Evolutionary conservation across 2,113 vertebrate species (phyloP).

Genomic region (Sinocyclocheilus maitianheensis): DNA sequence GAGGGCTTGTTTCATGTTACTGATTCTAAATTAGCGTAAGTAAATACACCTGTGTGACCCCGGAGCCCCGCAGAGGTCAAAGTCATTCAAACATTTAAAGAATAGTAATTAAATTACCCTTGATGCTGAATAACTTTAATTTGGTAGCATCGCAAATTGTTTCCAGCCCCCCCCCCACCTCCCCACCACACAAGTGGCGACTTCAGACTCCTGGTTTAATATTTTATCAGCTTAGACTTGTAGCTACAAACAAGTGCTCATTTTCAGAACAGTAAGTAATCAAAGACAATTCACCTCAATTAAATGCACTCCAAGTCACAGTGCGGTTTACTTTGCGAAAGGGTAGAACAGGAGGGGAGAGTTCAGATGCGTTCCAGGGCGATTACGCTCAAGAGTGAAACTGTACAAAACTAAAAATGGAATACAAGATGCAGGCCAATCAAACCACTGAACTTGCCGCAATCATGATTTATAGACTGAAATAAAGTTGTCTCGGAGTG

Average conservation of each 20-base stretch:
- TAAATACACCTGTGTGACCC: conserved; percentile 82
- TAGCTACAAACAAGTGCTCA: conserved; percentile 68
- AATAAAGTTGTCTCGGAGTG: conserved; percentile 75
- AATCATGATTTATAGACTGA: conserved; percentile 73
- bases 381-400: conserved; percentile 61
- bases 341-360: conserved; percentile 57
- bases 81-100: conserved; percentile 86
- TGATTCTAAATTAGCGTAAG: conserved; percentile 80
- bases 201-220: conserved; percentile 59
- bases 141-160: too few relatives aligned
- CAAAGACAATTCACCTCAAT: conserved; percentile 66
- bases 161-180: too few relatives aligned
- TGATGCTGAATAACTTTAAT: conserved; percentile 76
- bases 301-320: conserved; percentile 44
- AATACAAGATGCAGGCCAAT: conserved; percentile 35
- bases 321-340: conserved; percentile 56
- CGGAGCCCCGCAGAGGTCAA: conserved; percentile 75
- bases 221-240: conserved; percentile 71
- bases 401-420: conserved; percentile 18
- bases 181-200: too few relatives aligned
- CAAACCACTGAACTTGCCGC: conserved; percentile 1
- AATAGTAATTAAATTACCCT: conserved; percentile 84
- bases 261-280: conserved; percentile 71
- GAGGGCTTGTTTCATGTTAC: conserved; percentile 75
- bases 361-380: conserved; percentile 69